These are phyloP conservation scores for Apteryx mantelli DNA, from an alignment of 2,113 vertebrate genomes.

Conservation along the genomic window DNA sequence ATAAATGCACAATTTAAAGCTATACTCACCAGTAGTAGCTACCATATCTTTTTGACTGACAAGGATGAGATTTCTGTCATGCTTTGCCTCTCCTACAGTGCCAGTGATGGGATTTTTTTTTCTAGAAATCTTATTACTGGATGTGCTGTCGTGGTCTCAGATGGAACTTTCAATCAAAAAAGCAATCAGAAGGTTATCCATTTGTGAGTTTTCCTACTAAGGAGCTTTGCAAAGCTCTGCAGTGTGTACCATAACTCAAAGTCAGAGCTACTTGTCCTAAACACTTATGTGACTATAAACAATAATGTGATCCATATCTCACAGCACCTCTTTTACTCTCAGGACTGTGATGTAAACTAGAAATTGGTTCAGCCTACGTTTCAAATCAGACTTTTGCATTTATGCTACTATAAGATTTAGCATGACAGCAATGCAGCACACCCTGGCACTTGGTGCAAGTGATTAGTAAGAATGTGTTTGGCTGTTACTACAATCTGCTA, in stretches of 20 bases:
- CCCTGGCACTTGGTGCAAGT: conserved; percentile 1
- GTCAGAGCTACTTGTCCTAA: conserved; percentile 54
- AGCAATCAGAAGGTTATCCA: conserved; percentile 83
- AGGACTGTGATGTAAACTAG: not conserved
- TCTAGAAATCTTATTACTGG: conserved; percentile 83
- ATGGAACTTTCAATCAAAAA: conserved; percentile 85
- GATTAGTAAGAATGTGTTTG: conserved; percentile 27
- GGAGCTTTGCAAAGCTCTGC: conserved; percentile 61
- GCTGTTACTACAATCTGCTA: not conserved
- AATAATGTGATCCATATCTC: conserved; percentile 50
- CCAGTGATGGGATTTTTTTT: conserved; percentile 80
- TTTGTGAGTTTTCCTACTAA: conserved; percentile 75
- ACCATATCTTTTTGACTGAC: conserved; percentile 78
- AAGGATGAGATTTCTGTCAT: conserved; percentile 81
- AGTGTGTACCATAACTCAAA: conserved; percentile 53
- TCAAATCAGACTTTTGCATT: not conserved
- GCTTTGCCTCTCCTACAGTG: conserved; percentile 77
- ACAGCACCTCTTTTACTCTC: conserved; percentile 37
- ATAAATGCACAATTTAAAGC: conserved; percentile 68
- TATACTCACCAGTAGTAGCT: conserved; percentile 50
- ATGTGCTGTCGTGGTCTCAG: conserved; percentile 75
- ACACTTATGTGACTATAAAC: conserved; percentile 46
- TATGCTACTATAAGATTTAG: conserved; percentile 4
- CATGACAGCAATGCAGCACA: conserved; percentile 37
- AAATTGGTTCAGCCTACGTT: conserved; percentile 4